Conservation (phyloP, 2,797 vertebrate genomes). For the Rhinella marina region DNA sequence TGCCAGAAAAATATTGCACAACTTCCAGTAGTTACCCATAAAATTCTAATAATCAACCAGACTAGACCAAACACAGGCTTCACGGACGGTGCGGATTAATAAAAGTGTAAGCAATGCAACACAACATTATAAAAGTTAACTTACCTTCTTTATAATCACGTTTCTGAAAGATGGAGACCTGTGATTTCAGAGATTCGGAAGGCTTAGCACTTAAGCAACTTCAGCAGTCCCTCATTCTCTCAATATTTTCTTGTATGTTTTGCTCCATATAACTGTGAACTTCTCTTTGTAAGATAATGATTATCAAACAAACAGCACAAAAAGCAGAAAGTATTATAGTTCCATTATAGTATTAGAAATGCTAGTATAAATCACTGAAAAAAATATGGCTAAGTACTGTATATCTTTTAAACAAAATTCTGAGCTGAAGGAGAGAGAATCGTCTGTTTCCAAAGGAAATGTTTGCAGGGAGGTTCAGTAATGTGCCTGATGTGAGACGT, state of each 20-base stretch:
- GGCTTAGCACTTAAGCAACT: background rate
- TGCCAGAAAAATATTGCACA: constrained; percentile 10
- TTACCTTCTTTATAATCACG: background rate
- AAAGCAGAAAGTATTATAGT: background rate
- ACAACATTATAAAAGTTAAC: background rate
- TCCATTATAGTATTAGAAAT: background rate
- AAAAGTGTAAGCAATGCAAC: background rate
- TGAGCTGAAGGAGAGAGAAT: constrained; percentile 23
- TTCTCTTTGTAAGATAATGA: background rate
- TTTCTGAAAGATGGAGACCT: background rate
- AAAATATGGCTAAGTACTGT: background rate
- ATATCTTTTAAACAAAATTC: constrained; percentile 11
- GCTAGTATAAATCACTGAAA: background rate
- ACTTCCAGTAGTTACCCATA: background rate
- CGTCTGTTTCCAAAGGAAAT: constrained; percentile 51
- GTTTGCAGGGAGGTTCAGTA: constrained; percentile 56
- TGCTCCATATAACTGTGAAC: background rate
- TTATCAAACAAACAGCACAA: background rate
- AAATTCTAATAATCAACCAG: background rate
- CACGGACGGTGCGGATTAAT: background rate
- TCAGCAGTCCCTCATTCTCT: background rate
- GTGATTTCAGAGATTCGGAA: background rate
- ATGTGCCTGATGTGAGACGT: constrained; percentile 52
- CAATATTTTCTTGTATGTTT: background rate
- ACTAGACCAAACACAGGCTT: background rate